These are phyloP conservation scores for Mustela nigripes DNA, from an alignment of 2,113 vertebrate genomes.

Conservation along the genomic window DNA sequence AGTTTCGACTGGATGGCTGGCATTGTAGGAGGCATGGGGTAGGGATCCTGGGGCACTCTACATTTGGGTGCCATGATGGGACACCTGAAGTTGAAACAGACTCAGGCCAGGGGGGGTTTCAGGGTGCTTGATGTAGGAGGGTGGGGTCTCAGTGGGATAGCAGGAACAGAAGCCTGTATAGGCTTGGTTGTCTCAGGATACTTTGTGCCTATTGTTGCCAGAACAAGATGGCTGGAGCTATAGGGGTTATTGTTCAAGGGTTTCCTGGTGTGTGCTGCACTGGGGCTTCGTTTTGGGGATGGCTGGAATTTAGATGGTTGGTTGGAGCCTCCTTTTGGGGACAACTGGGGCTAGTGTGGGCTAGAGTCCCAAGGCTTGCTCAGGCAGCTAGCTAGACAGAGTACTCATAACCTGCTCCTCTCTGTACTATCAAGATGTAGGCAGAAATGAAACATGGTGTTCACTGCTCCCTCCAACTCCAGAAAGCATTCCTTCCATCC, in stretches of 20 bases:
- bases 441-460: neutral
- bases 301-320: neutral
- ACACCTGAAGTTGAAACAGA: neutral
- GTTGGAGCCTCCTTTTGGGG: neutral
- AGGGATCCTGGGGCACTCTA: neutral
- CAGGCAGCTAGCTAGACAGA: neutral
- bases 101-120: neutral
- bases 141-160: neutral
- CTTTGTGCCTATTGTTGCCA: neutral
- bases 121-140: neutral
- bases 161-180: neutral
- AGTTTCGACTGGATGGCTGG: neutral
- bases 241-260: neutral
- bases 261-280: neutral
- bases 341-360: neutral
- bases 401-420: neutral
- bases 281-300: neutral
- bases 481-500: neutral
- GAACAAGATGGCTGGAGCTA: neutral
- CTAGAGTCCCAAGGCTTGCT: neutral
- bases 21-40: neutral
- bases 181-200: neutral
- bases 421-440: neutral
- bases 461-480: neutral
- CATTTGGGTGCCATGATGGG: neutral